phyloP scores from a whole-genome alignment of 2,888 invertebrate species.

The Rhopalosiphum nymphaeae region DNA sequence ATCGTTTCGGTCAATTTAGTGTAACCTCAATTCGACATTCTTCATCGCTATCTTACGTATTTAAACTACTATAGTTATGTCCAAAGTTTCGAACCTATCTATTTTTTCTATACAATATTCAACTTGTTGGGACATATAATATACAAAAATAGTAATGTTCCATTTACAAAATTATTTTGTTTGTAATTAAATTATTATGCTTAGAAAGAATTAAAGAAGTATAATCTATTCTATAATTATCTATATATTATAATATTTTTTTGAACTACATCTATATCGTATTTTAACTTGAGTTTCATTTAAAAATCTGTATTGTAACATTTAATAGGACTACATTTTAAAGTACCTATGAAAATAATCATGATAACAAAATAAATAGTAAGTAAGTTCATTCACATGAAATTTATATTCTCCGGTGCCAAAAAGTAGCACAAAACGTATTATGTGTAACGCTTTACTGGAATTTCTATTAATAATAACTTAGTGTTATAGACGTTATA shows the following conservation, averaged over 20 bases:
- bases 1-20: too few species aligned
- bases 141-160: not conserved
- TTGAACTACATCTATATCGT: not conserved
- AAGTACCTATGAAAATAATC: not conserved
- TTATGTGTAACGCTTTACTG: not conserved
- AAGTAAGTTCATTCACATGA: not conserved
- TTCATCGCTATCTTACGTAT: not conserved
- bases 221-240: not conserved
- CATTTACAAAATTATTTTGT: not conserved
- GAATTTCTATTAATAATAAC: slow-evolving; percentile 55
- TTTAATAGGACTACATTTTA: not conserved
- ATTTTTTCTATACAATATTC: not conserved
- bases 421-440: slow-evolving; percentile 5
- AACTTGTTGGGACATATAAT: not conserved
- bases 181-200: not conserved
- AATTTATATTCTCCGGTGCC: slow-evolving; percentile 23
- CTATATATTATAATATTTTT: too few species aligned
- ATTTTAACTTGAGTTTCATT: not conserved
- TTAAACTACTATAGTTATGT: not conserved
- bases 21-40: not conserved
- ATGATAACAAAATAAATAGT: not conserved
- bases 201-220: not conserved
- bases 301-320: not conserved
- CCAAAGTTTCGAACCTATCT: not conserved
- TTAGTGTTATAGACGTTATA: not conserved